Evolutionary conservation across 2,888 invertebrate species (phyloP).

Genomic region (Chaitophorus viminalis): DNA sequence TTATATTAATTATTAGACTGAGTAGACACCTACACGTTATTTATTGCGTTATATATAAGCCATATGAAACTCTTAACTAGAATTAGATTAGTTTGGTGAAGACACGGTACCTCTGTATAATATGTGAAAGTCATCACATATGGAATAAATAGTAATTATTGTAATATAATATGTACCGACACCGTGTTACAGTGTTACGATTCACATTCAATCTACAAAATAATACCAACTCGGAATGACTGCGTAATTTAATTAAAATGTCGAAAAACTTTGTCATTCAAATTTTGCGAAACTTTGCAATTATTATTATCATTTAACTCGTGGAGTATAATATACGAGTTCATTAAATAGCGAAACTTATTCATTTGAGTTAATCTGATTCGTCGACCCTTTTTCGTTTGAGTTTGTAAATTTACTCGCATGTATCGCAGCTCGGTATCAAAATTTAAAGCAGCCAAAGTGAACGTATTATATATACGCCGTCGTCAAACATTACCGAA

Average conservation of each 20-base stretch:
- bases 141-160: background rate
- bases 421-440: background rate
- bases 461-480: background rate
- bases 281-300: background rate
- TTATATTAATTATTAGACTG: too few relatives aligned
- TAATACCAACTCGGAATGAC: background rate
- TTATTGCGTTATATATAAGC: too few relatives aligned
- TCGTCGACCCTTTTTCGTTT: background rate
- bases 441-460: background rate
- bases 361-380: constrained; percentile 3
- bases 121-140: background rate
- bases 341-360: constrained; percentile 10
- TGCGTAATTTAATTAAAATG: constrained; percentile 3
- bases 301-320: background rate
- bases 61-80: background rate
- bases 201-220: too few relatives aligned
- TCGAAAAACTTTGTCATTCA: constrained; percentile 19
- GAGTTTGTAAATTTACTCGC: background rate
- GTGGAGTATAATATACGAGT: background rate
- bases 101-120: too few relatives aligned
- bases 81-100: background rate
- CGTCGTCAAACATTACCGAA: background rate
- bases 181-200: too few relatives aligned
- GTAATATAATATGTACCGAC: background rate
- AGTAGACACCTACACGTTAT: too few relatives aligned